Percentiles rank a stretch among this genome's conserved stretches.
These are phyloP conservation scores for Lepilemur septentrionalis DNA, from an alignment of 2,797 vertebrate species.

Conservation along the genomic window DNA sequence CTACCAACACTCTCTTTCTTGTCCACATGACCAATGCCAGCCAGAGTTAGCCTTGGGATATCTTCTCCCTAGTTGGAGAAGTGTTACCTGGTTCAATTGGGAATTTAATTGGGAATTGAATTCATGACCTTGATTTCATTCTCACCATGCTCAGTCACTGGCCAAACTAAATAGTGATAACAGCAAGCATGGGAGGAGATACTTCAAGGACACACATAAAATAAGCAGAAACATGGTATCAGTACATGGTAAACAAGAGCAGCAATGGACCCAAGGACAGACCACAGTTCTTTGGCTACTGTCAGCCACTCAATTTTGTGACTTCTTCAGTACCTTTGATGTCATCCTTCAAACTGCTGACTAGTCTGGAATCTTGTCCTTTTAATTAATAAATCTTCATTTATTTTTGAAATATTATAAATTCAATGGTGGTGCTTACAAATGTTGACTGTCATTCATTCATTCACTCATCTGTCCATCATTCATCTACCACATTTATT, in stretches of 20 bases:
- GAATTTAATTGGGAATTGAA: neutral
- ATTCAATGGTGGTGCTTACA: neutral
- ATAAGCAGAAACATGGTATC: neutral
- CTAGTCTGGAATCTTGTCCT: slow-evolving; percentile 18
- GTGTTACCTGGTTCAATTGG: neutral
- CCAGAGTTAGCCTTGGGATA: neutral
- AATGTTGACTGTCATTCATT: slow-evolving; percentile 34
- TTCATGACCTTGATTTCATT: slow-evolving; percentile 50
- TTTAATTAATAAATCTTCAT: slow-evolving; percentile 32
- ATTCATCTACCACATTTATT: slow-evolving; percentile 10
- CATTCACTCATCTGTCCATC: neutral
- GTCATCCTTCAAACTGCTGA: slow-evolving; percentile 24
- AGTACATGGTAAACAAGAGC: neutral
- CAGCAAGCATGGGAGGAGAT: neutral
- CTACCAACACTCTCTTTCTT: neutral
- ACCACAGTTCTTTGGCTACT: neutral
- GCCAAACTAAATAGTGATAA: slow-evolving; percentile 43
- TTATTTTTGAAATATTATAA: slow-evolving; percentile 37
- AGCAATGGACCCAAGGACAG: neutral
- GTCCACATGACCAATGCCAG: neutral
- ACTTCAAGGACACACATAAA: neutral
- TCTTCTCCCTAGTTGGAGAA: neutral
- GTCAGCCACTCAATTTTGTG: neutral
- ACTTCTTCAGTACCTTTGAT: slow-evolving; percentile 5
- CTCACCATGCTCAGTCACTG: slow-evolving; percentile 31